These are phyloP conservation scores for Mimachlamys varia DNA, from an alignment of 2,888 invertebrate species.

Conservation along the genomic window DNA sequence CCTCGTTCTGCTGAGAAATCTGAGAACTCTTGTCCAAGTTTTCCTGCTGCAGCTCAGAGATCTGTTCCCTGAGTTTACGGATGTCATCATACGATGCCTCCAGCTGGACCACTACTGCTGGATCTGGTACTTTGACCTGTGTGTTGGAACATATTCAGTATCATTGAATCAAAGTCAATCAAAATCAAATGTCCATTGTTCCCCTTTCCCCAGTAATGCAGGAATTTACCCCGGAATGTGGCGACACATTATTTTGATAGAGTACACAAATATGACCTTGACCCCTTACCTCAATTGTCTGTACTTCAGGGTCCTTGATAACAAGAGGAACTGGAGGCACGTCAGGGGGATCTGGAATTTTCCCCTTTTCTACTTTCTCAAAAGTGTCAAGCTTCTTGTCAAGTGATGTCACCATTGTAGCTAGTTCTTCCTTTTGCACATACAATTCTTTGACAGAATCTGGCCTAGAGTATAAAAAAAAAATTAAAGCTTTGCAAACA, in stretches of 20 bases:
- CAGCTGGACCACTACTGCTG: slow-evolving; percentile 65
- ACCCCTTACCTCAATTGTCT: slow-evolving; percentile 72
- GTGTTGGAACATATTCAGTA: background rate
- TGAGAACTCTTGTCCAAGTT: slow-evolving; percentile 62
- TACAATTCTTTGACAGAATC: slow-evolving; percentile 76
- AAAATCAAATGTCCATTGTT: no score
- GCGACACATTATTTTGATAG: background rate
- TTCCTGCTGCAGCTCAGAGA: slow-evolving; percentile 60
- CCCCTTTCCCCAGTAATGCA: no score
- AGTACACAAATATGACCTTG: background rate
- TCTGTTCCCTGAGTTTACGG: slow-evolving; percentile 61
- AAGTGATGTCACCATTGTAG: slow-evolving; percentile 71
- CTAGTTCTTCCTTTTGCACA: slow-evolving; percentile 68
- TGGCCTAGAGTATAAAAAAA: slow-evolving; percentile 60
- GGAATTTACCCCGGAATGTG: background rate
- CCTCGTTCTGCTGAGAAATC: slow-evolving; percentile 59
- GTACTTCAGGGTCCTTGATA: slow-evolving; percentile 72
- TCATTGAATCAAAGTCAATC: no score
- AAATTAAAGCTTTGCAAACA: background rate
- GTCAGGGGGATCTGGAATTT: slow-evolving; percentile 69
- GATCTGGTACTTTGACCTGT: slow-evolving; percentile 77
- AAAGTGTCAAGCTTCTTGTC: slow-evolving; percentile 71
- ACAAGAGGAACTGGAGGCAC: slow-evolving; percentile 60
- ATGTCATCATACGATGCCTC: slow-evolving; percentile 68
- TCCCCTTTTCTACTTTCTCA: slow-evolving; percentile 70